Evolutionary conservation across 2,113 vertebrate genomes (phyloP).

Genomic region (Oncorhynchus mykiss): DNA sequence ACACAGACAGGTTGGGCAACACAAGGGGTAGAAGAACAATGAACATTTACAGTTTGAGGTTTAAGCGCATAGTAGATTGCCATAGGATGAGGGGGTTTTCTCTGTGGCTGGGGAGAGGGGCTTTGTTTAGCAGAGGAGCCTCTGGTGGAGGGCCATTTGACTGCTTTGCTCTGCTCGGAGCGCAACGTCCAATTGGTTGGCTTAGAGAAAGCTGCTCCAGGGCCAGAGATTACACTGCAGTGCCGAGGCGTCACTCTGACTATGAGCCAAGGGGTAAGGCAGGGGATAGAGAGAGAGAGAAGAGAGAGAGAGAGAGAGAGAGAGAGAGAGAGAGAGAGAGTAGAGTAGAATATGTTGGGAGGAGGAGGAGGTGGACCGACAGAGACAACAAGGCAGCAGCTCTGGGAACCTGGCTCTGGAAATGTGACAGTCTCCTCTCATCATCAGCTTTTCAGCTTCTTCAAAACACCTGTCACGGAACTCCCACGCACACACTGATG

Average conservation of each 20-base stretch:
- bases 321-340: conserved; percentile 23
- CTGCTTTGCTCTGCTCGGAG: conserved; percentile 30
- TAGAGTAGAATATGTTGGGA: conserved; percentile 12
- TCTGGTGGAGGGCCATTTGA: conserved; percentile 36
- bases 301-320: conserved; percentile 31
- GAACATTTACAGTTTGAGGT: neutral
- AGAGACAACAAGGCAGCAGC: conserved; percentile 4
- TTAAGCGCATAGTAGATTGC: neutral
- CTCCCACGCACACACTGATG: conserved; percentile 49
- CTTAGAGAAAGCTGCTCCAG: conserved; percentile 48
- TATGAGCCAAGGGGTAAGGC: conserved; percentile 58
- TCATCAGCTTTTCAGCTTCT: conserved; percentile 47
- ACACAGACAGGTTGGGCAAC: conserved; percentile 3
- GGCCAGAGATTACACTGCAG: conserved; percentile 72
- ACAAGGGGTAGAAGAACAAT: conserved; percentile 24
- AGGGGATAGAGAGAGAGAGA: conserved; percentile 24
- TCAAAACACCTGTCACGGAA: conserved; percentile 61
- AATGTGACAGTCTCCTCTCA: conserved; percentile 50
- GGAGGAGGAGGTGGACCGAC: conserved; percentile 1
- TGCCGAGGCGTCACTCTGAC: conserved; percentile 67
- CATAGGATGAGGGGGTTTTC: neutral
- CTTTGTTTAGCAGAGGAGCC: conserved; percentile 46
- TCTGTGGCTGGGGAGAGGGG: conserved; percentile 24
- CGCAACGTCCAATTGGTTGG: conserved; percentile 58
- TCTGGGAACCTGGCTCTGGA: conserved; percentile 32